phyloP scores from a whole-genome alignment of 2,888 invertebrate genomes.

The Meghimatium bilineatum region DNA sequence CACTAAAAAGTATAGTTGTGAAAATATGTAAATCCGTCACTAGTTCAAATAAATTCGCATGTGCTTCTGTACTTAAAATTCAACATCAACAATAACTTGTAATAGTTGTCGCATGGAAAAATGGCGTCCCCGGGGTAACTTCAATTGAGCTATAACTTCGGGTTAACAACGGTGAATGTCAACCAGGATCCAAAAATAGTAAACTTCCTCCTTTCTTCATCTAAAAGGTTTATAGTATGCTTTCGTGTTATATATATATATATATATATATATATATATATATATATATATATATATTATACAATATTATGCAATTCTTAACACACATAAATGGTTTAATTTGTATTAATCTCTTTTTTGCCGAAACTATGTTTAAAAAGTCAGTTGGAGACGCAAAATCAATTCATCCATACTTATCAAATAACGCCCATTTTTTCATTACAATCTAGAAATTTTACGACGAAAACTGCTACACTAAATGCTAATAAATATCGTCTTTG shows the following conservation, averaged over 20 bases:
- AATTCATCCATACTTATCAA: not conserved
- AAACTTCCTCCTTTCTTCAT: not conserved
- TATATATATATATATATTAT: no score
- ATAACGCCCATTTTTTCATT: conserved; percentile 7
- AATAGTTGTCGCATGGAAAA: conserved; percentile 24
- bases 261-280: no score
- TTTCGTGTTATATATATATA: not conserved
- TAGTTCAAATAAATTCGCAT: not conserved
- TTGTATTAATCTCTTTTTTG: no score
- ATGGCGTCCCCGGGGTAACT: conserved; percentile 24
- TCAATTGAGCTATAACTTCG: not conserved
- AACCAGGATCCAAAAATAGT: not conserved
- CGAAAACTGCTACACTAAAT: not conserved
- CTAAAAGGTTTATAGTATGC: not conserved
- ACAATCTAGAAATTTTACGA: no score
- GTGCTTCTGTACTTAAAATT: not conserved
- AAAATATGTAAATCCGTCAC: conserved; percentile 7
- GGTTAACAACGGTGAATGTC: not conserved
- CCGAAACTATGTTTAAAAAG: no score
- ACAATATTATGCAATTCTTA: no score
- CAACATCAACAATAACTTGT: not conserved
- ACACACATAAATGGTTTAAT: no score
- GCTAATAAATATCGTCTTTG: not conserved
- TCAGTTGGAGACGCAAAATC: not conserved
- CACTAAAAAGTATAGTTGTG: not conserved